These are phyloP conservation scores for Steromphala cineraria DNA, from an alignment of 2,888 invertebrate species.

Conservation along the genomic window DNA sequence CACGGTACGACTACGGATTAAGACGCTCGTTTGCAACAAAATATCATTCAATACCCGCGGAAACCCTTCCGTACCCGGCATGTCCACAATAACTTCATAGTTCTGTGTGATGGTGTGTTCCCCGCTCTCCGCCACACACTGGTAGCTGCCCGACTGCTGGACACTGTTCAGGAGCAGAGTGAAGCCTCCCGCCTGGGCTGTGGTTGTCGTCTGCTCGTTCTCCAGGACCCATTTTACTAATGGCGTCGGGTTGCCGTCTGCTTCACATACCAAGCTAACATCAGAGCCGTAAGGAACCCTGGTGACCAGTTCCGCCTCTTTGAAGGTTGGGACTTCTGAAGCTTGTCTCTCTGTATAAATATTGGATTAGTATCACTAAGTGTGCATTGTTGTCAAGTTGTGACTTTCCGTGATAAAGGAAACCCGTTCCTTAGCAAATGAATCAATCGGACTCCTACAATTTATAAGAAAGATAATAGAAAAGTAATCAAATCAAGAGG, in stretches of 20 bases:
- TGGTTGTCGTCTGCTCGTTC: slow-evolving; percentile 4
- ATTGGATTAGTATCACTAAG: too few relatives aligned
- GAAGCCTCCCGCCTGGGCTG: background rate
- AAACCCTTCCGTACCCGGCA: too few relatives aligned
- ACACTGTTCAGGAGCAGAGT: background rate
- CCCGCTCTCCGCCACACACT: background rate
- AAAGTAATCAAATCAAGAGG: too few relatives aligned
- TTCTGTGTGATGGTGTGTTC: background rate
- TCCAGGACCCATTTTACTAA: background rate
- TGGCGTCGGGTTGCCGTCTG: background rate
- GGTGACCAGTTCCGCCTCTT: background rate
- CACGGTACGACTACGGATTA: too few relatives aligned
- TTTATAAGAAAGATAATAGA: too few relatives aligned
- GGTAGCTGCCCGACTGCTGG: background rate
- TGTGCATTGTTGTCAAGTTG: too few relatives aligned
- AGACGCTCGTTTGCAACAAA: too few relatives aligned
- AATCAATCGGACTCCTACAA: too few relatives aligned
- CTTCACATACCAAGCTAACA: background rate
- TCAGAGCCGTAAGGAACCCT: background rate
- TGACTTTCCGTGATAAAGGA: too few relatives aligned
- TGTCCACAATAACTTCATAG: slow-evolving; percentile 1
- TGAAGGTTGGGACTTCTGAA: background rate
- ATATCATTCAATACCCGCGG: too few relatives aligned
- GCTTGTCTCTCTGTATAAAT: background rate
- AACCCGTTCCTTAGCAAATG: too few relatives aligned